Percentiles rank a stretch among this genome's conserved stretches.
Evolutionary conservation across 2,797 vertebrate genomes (phyloP).

Genomic region (Peromyscus melanophrys): DNA sequence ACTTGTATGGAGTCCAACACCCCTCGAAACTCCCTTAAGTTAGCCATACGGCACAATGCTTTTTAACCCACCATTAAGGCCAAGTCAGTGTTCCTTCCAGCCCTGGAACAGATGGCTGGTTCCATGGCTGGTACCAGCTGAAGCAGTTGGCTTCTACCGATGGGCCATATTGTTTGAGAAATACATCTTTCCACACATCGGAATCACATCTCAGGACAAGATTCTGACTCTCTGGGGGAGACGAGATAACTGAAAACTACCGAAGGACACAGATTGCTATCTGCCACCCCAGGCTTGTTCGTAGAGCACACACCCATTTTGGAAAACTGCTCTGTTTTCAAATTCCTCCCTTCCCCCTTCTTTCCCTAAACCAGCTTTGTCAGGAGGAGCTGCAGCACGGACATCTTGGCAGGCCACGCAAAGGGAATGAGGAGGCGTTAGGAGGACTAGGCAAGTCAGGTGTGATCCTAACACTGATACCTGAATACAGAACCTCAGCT

Average conservation of each 20-base stretch:
- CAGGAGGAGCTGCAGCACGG: background rate
- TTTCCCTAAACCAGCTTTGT: background rate
- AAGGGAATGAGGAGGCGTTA: background rate
- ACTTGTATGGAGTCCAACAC: background rate
- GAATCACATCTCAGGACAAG: conserved; percentile 46
- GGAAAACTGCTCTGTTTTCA: background rate
- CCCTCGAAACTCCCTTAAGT: background rate
- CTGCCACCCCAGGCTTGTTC: background rate
- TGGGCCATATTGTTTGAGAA: conserved; percentile 68
- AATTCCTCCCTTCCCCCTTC: background rate
- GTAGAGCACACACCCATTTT: background rate
- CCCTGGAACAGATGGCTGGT: conserved; percentile 69
- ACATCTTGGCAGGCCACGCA: background rate
- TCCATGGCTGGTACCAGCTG: conserved; percentile 50
- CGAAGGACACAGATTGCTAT: background rate
- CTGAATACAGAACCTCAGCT: background rate
- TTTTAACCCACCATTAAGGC: conserved; percentile 1
- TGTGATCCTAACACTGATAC: too few relatives aligned
- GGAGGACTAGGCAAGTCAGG: background rate
- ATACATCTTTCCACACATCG: background rate
- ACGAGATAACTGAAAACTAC: background rate
- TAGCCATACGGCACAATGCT: background rate
- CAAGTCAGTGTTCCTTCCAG: conserved; percentile 51
- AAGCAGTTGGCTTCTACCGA: conserved; percentile 56
- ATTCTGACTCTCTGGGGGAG: background rate